Evolutionary conservation across 2,113 vertebrate genomes (phyloP).

Genomic region (Mormyrus lacerda): DNA sequence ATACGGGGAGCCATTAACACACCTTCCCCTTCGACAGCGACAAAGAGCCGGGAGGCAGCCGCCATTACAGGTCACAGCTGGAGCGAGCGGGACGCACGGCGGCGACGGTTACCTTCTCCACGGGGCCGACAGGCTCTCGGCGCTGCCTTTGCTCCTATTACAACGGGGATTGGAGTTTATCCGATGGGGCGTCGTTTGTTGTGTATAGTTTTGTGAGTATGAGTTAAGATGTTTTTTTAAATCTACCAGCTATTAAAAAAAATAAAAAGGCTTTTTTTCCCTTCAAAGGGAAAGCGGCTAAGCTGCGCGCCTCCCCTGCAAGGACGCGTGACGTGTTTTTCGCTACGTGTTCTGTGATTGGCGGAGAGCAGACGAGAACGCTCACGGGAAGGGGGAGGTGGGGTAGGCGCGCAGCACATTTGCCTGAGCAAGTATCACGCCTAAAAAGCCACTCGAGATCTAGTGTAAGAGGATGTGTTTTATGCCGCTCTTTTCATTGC

Average conservation of each 20-base stretch:
- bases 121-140: slow-evolving; percentile 31
- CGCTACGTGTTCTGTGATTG: slow-evolving; percentile 44
- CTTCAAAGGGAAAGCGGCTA: slow-evolving; percentile 53
- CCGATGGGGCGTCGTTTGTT: neutral
- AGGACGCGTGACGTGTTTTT: slow-evolving; percentile 45
- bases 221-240: neutral
- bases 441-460: neutral
- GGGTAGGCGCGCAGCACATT: neutral
- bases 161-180: neutral
- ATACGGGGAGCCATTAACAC: slow-evolving; percentile 64
- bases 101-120: slow-evolving; percentile 48
- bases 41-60: slow-evolving; percentile 50
- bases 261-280: slow-evolving; percentile 48
- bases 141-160: slow-evolving; percentile 28
- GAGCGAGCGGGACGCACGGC: slow-evolving; percentile 29
- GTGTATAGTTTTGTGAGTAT: neutral
- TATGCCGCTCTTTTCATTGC: neutral
- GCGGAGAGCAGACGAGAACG: slow-evolving; percentile 12
- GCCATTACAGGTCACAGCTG: slow-evolving; percentile 46
- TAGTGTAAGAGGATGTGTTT: neutral
- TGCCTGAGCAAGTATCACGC: neutral
- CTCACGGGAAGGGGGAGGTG: neutral
- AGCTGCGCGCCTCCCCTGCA: slow-evolving; percentile 25
- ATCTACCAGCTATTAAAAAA: slow-evolving; percentile 45
- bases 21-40: slow-evolving; percentile 58